phyloP scores from a whole-genome alignment of 2,113 vertebrate genomes.

The Chloropsis hardwickii region DNA sequence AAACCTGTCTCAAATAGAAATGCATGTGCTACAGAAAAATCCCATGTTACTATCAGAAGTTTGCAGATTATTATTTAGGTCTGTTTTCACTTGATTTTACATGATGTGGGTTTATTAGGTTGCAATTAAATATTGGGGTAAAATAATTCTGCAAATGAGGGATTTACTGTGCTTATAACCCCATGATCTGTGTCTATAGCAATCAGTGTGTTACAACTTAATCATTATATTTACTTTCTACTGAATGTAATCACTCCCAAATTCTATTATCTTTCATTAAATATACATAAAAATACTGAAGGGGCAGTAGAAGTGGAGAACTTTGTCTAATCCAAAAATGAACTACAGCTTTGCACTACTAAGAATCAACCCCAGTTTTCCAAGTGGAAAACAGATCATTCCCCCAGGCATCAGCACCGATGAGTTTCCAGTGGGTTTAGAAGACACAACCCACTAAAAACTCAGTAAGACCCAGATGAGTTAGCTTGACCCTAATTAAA shows the following conservation, averaged over 20 bases:
- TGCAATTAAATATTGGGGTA: neutral
- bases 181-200: neutral
- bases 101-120: neutral
- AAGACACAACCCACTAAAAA: accelerated
- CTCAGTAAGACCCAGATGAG: neutral
- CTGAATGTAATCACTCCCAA: neutral
- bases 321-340: neutral
- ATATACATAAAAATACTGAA: neutral
- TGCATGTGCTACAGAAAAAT: neutral
- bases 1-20: neutral
- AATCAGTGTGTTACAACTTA: neutral
- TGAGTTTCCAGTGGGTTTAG: neutral
- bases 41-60: neutral
- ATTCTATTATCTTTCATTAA: neutral
- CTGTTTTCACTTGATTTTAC: conserved; percentile 27
- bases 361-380: neutral
- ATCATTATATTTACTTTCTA: neutral
- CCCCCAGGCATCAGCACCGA: neutral
- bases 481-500: neutral
- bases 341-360: neutral
- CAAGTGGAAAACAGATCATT: neutral
- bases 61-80: neutral
- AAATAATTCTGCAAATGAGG: neutral
- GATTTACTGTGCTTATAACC: neutral
- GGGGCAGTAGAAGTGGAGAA: neutral